A percentile compares a stretch with the other conserved stretches of the same genome.
These are phyloP conservation scores for Acleris laterana DNA, from an alignment of 2,888 invertebrate genomes.

Conservation along the genomic window DNA sequence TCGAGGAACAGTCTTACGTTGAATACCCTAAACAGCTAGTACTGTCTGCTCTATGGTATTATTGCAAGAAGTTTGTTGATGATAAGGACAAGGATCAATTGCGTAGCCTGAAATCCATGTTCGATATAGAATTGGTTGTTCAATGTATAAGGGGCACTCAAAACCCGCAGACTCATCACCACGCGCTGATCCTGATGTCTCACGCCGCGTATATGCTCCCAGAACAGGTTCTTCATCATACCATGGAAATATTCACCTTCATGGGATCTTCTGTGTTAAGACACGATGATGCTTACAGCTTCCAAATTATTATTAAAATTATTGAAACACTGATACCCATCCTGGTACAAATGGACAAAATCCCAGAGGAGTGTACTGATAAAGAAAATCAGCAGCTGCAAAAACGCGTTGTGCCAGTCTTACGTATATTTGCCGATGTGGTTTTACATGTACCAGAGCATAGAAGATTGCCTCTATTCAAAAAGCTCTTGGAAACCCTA, in stretches of 20 bases:
- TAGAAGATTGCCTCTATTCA: slow-evolving; percentile 91
- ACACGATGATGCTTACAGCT: slow-evolving; percentile 97
- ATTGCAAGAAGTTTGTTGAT: slow-evolving; percentile 85
- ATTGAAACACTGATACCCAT: slow-evolving; percentile 96
- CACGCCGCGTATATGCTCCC: slow-evolving; percentile 91
- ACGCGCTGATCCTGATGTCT: slow-evolving; percentile 93
- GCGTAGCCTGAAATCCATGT: slow-evolving; percentile 75
- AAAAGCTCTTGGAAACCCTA: slow-evolving; percentile 90
- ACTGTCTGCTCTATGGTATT: slow-evolving; percentile 90
- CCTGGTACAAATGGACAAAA: slow-evolving; percentile 83
- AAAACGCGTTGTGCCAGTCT: slow-evolving; percentile 85
- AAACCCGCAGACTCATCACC: slow-evolving; percentile 98
- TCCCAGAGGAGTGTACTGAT: slow-evolving; percentile 63
- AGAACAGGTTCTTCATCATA: slow-evolving; percentile 94
- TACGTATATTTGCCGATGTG: slow-evolving; percentile 96
- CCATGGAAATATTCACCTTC: slow-evolving; percentile 98
- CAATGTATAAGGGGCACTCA: slow-evolving; percentile 95
- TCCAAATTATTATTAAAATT: slow-evolving; percentile 95
- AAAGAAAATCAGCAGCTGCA: slow-evolving; percentile 70
- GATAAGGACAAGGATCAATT: slow-evolving; percentile 69
- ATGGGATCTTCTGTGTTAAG: slow-evolving; percentile 97
- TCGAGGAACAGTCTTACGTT: slow-evolving; percentile 91
- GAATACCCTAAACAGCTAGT: slow-evolving; percentile 96
- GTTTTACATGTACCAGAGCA: slow-evolving; percentile 97
- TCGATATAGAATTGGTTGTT: slow-evolving; percentile 91